Evolutionary conservation across 2,797 vertebrate species (phyloP), one percentile per base, ranked within the genome.

Genomic region (Cyprinella venusta): DNA sequence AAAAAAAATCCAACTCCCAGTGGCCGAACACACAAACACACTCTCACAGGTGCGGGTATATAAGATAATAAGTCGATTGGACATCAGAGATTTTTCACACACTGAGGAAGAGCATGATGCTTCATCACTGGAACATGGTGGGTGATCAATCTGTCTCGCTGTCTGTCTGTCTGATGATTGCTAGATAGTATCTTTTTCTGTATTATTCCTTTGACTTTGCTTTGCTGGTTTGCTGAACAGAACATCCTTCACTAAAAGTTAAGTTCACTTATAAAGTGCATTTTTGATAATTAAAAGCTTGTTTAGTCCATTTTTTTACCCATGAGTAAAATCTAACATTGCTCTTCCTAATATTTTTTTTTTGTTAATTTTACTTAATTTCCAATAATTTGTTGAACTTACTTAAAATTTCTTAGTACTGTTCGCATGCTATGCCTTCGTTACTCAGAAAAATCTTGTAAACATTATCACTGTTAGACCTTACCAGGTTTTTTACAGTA

Each of bases 61-160:
- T 76, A 85, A 83, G 65, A 15, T 45, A 24, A 48, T 0, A 63
- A 21, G 24, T 42, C 6, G 2, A 50, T 40, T 52, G 65, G 38
- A 18, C 36, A 36, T 52, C 76, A 48, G 19, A 48, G 19, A 48
- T 61, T 71, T 61, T 45, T 61, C 38, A n/a, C 54, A n/a, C 52
- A 15, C 54, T 19, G 71, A 59, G 18, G 42, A 68, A 48, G 71
- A 71, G 48, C 5, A 64, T 24, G 54, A 81, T 81, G 78, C 36
- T 65, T 69, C 68, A 64, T 67, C 38, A 71, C 48, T 84, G 75
- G 79, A 86, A 80, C 48, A 69, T 52, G 84, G 84, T 86, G 45
- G 63, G 84, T 84, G 78, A 79, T 36, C 6, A 8, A 33, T 64
- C 19, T 8, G 2, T 33, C 54, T 26, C 5, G 1, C 16, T 8